These are phyloP conservation scores for Rhamphomyia laevipes DNA, from an alignment of 2,888 invertebrate species.

Conservation along the genomic window DNA sequence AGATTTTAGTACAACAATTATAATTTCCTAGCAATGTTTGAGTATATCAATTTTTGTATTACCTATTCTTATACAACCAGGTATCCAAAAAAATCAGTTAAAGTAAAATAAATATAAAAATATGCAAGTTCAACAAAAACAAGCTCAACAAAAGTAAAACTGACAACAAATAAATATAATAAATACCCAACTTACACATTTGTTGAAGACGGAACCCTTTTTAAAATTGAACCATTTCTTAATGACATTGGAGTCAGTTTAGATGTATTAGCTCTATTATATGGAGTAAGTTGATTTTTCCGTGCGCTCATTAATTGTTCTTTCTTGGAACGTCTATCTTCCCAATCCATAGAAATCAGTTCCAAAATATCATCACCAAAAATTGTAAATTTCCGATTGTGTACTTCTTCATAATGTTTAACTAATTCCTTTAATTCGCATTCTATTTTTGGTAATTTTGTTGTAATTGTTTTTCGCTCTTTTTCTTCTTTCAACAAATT, in stretches of 20 bases:
- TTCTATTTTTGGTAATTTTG: conserved; percentile 62
- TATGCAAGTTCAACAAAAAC: no score
- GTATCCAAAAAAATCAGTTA: no score
- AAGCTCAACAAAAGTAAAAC: no score
- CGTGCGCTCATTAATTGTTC: conserved; percentile 38
- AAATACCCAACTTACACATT: conserved; percentile 1
- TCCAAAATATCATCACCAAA: conserved; percentile 51
- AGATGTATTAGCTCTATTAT: conserved; percentile 6
- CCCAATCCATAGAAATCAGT: conserved; percentile 49
- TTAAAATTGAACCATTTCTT: conserved; percentile 21
- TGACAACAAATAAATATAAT: neutral
- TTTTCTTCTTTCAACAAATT: conserved; percentile 76
- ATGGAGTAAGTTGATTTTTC: conserved; percentile 21
- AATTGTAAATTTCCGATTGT: conserved; percentile 46
- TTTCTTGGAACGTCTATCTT: conserved; percentile 37
- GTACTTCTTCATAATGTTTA: conserved; percentile 41
- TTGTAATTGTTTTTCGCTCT: conserved; percentile 65
- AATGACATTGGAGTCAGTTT: conserved; percentile 26
- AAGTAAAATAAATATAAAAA: no score
- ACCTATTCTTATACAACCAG: no score
- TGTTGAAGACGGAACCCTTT: conserved; percentile 23
- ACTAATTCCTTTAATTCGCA: conserved; percentile 46
- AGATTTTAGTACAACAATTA: no score
- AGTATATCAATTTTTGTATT: no score
- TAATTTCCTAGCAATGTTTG: no score